phyloP scores from a whole-genome alignment of 2,888 invertebrate genomes.

The Harpalus rubripes region DNA sequence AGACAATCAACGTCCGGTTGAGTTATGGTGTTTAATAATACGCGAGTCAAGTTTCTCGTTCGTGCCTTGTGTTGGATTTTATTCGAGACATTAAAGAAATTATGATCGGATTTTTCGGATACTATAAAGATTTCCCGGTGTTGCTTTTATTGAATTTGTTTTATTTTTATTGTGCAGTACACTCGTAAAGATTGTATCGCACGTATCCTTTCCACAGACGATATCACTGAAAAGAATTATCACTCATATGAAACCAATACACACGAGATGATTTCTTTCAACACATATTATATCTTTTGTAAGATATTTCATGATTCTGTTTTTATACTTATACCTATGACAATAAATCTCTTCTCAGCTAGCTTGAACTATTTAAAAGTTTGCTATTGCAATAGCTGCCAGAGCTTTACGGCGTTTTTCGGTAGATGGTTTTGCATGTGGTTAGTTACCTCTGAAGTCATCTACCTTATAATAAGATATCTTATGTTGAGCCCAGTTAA shows the following conservation, averaged over 20 bases:
- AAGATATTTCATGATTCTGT: too few relatives aligned
- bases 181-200: conserved; percentile 20
- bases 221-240: conserved; percentile 5
- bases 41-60: conserved; percentile 33
- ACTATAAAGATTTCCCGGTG: conserved; percentile 38
- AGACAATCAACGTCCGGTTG: conserved; percentile 42
- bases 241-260: not conserved
- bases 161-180: conserved; percentile 26
- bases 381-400: too few relatives aligned
- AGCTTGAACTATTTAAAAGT: too few relatives aligned
- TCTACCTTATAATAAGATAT: too few relatives aligned
- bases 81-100: conserved; percentile 48
- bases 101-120: conserved; percentile 54
- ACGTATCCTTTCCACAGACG: not conserved
- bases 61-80: conserved; percentile 4
- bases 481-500: too few relatives aligned
- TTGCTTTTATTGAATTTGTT: conserved; percentile 41
- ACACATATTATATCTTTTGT: not conserved
- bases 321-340: too few relatives aligned
- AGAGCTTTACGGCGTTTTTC: too few relatives aligned
- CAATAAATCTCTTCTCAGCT: too few relatives aligned
- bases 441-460: too few relatives aligned
- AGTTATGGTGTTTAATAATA: conserved; percentile 56
- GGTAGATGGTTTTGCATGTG: too few relatives aligned
- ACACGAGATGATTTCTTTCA: not conserved